Evolutionary conservation across 2,888 invertebrate genomes (phyloP).

Genomic region (Atethmia centrago): DNA sequence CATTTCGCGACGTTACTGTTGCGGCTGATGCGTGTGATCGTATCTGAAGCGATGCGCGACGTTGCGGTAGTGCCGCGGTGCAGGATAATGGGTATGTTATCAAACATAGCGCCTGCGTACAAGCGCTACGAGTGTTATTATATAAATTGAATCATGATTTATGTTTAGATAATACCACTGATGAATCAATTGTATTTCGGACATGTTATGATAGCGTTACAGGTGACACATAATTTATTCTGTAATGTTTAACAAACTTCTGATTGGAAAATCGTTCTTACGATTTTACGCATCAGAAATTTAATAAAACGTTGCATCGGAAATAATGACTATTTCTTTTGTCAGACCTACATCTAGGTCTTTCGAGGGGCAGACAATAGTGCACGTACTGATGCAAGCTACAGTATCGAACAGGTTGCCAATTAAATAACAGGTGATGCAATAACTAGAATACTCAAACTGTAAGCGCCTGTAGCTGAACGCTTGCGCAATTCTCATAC

Average conservation of each 20-base stretch:
- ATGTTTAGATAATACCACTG: slow-evolving; percentile 64
- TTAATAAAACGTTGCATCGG: slow-evolving; percentile 38
- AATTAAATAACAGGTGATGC: slow-evolving; percentile 52
- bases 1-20: slow-evolving; percentile 46
- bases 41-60: slow-evolving; percentile 22
- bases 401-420: slow-evolving; percentile 36
- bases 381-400: slow-evolving; percentile 32
- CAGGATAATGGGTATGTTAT: slow-evolving; percentile 62
- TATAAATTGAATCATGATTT: slow-evolving; percentile 55
- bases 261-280: slow-evolving; percentile 29
- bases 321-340: slow-evolving; percentile 36
- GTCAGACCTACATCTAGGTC: slow-evolving; percentile 29
- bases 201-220: slow-evolving; percentile 55
- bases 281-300: slow-evolving; percentile 37
- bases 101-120: slow-evolving; percentile 55
- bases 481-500: slow-evolving; percentile 13
- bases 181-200: slow-evolving; percentile 61
- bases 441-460: slow-evolving; percentile 43
- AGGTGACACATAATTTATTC: slow-evolving; percentile 29
- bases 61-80: slow-evolving; percentile 1
- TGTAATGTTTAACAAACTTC: slow-evolving; percentile 33
- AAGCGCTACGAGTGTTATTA: slow-evolving; percentile 49
- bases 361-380: slow-evolving; percentile 27
- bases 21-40: slow-evolving; percentile 29
- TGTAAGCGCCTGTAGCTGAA: slow-evolving; percentile 14